Percentiles rank a stretch among this genome's conserved stretches.
Conservation (phyloP, 2,113 vertebrate genomes). For the Origma solitaria region DNA sequence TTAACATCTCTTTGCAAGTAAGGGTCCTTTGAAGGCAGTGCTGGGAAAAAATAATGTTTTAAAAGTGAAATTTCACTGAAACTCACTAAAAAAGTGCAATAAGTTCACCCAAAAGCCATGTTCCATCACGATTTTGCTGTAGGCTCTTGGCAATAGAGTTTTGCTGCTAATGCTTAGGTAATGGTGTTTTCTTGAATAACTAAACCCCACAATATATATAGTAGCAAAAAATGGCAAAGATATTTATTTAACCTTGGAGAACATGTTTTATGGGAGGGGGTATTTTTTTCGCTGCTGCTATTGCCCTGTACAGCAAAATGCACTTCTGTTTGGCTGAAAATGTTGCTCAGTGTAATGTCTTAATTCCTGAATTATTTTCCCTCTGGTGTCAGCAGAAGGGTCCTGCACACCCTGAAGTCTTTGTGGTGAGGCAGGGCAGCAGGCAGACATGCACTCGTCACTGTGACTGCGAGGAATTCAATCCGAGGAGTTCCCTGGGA, state of each 20-base stretch:
- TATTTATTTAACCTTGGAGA: neutral
- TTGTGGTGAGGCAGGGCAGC: neutral
- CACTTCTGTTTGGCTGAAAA: neutral
- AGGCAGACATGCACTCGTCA: neutral
- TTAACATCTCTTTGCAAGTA: neutral
- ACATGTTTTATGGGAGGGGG: neutral
- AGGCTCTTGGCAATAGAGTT: neutral
- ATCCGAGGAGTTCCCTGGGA: neutral
- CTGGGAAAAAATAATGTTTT: neutral
- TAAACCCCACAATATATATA: accelerated
- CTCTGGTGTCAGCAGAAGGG: no score
- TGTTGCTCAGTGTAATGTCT: neutral
- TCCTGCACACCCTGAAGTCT: neutral
- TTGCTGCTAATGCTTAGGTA: neutral
- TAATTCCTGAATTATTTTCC: neutral
- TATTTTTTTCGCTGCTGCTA: neutral
- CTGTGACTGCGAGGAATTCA: neutral
- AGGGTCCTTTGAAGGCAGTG: neutral
- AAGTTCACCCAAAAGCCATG: neutral
- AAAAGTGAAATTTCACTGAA: neutral
- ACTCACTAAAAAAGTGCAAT: neutral
- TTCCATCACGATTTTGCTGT: neutral
- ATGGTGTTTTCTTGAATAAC: neutral
- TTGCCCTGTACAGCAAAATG: neutral
- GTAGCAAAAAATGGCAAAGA: neutral